These are phyloP conservation scores for Xenopus tropicalis DNA, from an alignment of 2,113 vertebrate species.

Conservation along the genomic window UCB_Xtro_10.0 CM004445.2:98402501-98403000, in stretches of 20 bases:
- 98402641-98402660: not conserved
- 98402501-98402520: not conserved
- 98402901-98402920: no score
- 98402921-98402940: no score
- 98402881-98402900: no score
- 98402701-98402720: not conserved
- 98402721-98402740: not conserved
- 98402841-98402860: no score
- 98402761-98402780: not conserved
- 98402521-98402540: not conserved
- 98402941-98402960: no score
- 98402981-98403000: no score
- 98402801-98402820: no score
- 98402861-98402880: no score
- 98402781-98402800: no score
- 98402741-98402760: not conserved
- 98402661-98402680: not conserved
- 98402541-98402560: not conserved
- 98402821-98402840: no score
- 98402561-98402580: not conserved
- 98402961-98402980: no score
- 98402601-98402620: not conserved
- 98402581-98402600: conserved; percentile 7
- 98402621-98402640: not conserved
- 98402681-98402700: not conserved